Evolutionary conservation across 1,140 invertebrate species (phyloP).

Genomic region (Bombyx mori): DNA sequence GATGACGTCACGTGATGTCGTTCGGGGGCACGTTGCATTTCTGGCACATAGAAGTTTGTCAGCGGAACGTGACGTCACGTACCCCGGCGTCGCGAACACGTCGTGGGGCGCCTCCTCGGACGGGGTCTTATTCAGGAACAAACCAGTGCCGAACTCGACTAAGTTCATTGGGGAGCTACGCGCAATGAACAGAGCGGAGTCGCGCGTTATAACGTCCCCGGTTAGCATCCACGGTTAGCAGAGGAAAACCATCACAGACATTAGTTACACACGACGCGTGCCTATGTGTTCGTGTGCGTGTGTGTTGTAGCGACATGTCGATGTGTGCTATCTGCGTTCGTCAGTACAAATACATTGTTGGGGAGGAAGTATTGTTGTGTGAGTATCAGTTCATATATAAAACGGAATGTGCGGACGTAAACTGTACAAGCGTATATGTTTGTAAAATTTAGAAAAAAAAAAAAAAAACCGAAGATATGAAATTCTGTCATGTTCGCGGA

Average conservation of each 20-base stretch:
- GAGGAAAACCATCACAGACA: conserved; percentile 50
- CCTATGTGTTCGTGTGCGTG: conserved; percentile 19
- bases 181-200: conserved; percentile 38
- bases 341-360: too few species aligned
- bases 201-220: conserved; percentile 25
- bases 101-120: conserved; percentile 79
- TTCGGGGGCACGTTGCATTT: conserved; percentile 36
- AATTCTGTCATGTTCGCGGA: too few species aligned
- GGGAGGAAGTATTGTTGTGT: too few species aligned
- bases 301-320: not conserved
- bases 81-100: conserved; percentile 56
- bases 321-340: conserved; percentile 1
- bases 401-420: too few species aligned
- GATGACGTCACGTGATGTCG: not conserved
- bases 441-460: too few species aligned
- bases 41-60: conserved; percentile 38
- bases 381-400: too few species aligned
- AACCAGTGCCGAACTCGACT: conserved; percentile 89
- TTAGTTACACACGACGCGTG: conserved; percentile 21
- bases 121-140: conserved; percentile 88
- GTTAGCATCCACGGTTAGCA: conserved; percentile 64
- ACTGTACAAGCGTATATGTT: too few species aligned
- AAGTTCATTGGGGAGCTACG: conserved; percentile 89
- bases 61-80: conserved; percentile 43
- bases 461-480: too few species aligned